Percentiles rank a stretch among this genome's conserved stretches.
Conservation (phyloP, 2,888 invertebrate species). For the Allolobophora icterica region DNA sequence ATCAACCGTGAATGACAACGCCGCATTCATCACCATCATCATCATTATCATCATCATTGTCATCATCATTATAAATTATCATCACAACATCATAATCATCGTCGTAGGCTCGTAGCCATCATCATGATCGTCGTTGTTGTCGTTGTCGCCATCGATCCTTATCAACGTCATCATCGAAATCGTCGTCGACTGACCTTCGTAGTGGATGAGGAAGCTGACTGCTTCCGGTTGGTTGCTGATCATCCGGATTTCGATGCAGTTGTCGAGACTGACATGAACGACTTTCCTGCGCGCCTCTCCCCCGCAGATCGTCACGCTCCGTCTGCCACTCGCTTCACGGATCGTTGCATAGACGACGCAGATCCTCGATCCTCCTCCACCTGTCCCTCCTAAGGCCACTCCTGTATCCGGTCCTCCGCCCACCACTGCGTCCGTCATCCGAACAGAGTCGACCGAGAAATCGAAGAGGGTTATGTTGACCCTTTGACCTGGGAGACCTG, state of each 20-base stretch:
- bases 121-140: not conserved
- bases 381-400: not conserved
- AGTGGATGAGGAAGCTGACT: conserved; percentile 27
- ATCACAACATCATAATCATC: not conserved
- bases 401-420: not conserved
- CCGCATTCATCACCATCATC: not conserved
- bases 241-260: conserved; percentile 28
- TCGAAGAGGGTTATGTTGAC: conserved; percentile 32
- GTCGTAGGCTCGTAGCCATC: too few relatives aligned
- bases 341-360: conserved; percentile 33
- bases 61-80: too few relatives aligned
- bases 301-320: conserved; percentile 31
- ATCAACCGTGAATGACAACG: not conserved
- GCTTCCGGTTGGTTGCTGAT: conserved; percentile 26
- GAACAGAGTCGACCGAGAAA: conserved; percentile 27
- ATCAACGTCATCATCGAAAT: not conserved
- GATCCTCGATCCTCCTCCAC: conserved; percentile 12
- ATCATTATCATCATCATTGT: too few relatives aligned
- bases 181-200: conserved; percentile 23
- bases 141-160: not conserved
- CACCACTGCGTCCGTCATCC: conserved; percentile 13
- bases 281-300: conserved; percentile 19
- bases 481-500: conserved; percentile 30
- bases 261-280: conserved; percentile 26
- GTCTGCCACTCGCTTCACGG: conserved; percentile 15